Conservation (phyloP, 2,797 vertebrate species). For the Tenualosa thibaudeaui region DNA sequence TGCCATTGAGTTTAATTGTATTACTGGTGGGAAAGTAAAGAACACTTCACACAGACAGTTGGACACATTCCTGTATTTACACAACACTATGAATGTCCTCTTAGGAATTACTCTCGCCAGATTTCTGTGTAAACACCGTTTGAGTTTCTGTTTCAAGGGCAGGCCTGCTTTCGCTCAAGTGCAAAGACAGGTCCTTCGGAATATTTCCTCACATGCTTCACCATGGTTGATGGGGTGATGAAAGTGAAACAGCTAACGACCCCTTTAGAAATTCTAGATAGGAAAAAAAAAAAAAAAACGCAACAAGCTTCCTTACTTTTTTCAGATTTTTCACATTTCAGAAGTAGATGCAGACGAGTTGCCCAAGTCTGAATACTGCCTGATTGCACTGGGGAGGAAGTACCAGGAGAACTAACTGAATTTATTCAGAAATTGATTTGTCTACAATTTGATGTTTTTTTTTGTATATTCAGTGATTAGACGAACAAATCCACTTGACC, state of each 20-base stretch:
- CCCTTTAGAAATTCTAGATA: neutral
- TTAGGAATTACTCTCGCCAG: neutral
- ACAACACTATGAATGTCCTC: neutral
- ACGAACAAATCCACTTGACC: neutral
- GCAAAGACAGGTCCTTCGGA: neutral
- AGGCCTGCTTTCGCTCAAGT: neutral
- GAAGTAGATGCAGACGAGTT: neutral
- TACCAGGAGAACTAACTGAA: neutral
- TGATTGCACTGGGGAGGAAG: conserved; percentile 6
- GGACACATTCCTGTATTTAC: neutral
- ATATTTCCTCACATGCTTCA: neutral
- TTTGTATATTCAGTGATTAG: neutral
- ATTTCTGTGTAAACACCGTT: conserved; percentile 9
- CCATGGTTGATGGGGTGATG: neutral
- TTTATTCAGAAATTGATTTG: conserved; percentile 8
- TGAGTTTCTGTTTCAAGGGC: neutral
- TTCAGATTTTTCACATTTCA: neutral
- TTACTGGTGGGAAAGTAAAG: neutral
- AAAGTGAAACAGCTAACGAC: neutral
- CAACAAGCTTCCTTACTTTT: neutral
- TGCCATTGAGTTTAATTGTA: neutral
- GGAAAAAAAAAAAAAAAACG: neutral
- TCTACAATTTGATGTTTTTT: neutral
- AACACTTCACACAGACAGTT: neutral
- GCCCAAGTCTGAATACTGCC: conserved; percentile 5